Base-by-base conservation (phyloP, 2,113 vertebrate genomes). In the Percopsis transmontana region DNA sequence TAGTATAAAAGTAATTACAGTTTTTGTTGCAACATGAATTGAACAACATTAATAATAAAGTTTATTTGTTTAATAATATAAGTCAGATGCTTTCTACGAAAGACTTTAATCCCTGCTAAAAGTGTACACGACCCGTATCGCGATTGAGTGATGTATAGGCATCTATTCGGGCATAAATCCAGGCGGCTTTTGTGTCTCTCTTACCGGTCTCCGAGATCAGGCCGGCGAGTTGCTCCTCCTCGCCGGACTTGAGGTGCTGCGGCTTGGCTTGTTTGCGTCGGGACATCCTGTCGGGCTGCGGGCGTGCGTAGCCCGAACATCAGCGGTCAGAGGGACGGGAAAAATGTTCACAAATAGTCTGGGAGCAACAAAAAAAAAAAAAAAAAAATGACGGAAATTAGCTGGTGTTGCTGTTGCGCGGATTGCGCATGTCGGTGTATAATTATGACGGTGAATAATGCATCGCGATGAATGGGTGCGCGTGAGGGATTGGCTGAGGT, bases 261-360 rank as follows among this genome's bases (percentile, higher is more conserved):
- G 97, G 97, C 89, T 98, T 98, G 87, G 97, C 96, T 94, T 99
- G 97, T 94, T 99, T 99, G 91, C 97, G 95, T 88, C 97, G 96
- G 94, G 97, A 99, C 97, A 99, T 98, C 93, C 92, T 96, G 94
- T 89, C 92, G 92, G 85, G 91, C 85, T 85, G 92, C 77, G 87
- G 88, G 92, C 91, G 93, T 91, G 92, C 91, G 92, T 93, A 91
- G 94, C 94, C 94, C 92, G 94, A 91, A 93, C 95, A 96, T 98
- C 95, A 94, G 95, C 94, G 90, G 59, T 86, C 87, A 90, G 83
- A 86, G 75, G 72, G 67, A 70, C 74, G 68, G 82, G 76, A 71
- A 85, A 74, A 39, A 87, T 89, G 84, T 92, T 90, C 88, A 85
- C 90, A 87, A 88, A 90, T 63, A 86, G 88, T 86, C 87, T 89